phyloP scores from a whole-genome alignment of 2,888 invertebrate genomes.

The Deilephila elpenor region DNA sequence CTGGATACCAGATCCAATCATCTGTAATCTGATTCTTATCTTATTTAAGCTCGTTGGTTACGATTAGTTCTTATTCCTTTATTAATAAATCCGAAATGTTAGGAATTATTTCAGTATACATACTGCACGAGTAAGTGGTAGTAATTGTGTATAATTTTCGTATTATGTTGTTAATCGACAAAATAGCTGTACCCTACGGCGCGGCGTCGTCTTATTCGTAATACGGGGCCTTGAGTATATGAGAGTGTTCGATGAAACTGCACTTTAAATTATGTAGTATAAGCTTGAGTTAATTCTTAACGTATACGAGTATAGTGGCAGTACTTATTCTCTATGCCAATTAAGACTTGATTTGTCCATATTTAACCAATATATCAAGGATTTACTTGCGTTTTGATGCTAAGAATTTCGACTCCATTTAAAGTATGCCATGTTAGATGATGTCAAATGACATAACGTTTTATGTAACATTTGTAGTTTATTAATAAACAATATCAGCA shows the following conservation, averaged over 20 bases:
- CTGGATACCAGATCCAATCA: too few species aligned
- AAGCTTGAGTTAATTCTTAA: background rate
- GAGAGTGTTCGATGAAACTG: background rate
- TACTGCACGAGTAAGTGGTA: background rate
- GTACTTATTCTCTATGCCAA: constrained; percentile 2
- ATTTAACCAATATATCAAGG: background rate
- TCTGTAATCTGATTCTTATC: too few species aligned
- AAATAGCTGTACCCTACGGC: background rate
- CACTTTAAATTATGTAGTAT: background rate
- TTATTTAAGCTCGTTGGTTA: too few species aligned
- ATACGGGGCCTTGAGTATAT: background rate
- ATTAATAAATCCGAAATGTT: background rate
- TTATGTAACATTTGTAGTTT: too few species aligned
- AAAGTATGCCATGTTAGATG: background rate
- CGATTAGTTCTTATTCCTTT: background rate
- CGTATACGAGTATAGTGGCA: background rate
- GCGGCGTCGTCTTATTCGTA: background rate
- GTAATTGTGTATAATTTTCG: background rate
- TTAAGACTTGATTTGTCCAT: background rate
- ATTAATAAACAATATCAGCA: too few species aligned
- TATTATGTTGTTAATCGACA: background rate
- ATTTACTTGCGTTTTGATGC: background rate
- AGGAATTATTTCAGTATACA: background rate
- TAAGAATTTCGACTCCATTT: background rate
- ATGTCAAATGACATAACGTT: too few species aligned